These are phyloP conservation scores for Pogonognathellus flavescens DNA, from an alignment of 1,140 invertebrate genomes.

Conservation along the genomic window DNA sequence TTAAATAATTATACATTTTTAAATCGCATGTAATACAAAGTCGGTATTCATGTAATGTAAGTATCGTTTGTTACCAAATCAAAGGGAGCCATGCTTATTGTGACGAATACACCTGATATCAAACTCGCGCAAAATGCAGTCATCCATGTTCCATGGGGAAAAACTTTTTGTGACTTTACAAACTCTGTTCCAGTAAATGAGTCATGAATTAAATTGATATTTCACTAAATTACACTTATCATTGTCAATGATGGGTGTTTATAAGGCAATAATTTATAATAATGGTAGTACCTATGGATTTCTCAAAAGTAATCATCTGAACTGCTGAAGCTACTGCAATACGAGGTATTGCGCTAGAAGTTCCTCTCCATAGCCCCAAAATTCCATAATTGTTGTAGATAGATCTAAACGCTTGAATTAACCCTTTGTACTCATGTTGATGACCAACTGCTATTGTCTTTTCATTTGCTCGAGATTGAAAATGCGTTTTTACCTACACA, in stretches of 20 bases:
- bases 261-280: too few species aligned
- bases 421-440: conserved; percentile 84
- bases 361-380: conserved; percentile 83
- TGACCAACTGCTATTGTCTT: conserved; percentile 86
- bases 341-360: conserved; percentile 81
- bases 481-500: conserved; percentile 83
- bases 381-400: conserved; percentile 81
- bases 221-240: not conserved
- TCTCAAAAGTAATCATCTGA: conserved; percentile 75
- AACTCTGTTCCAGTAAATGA: conserved; percentile 52
- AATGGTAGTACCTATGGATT: conserved; percentile 57
- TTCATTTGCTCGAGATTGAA: conserved; percentile 83
- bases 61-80: conserved; percentile 87
- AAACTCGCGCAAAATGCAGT: conserved; percentile 81
- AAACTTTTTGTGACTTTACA: conserved; percentile 39
- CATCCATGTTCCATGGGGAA: conserved; percentile 71
- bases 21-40: too few species aligned
- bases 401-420: conserved; percentile 77
- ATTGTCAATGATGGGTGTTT: not conserved
- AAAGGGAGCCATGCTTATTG: conserved; percentile 87
- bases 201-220: not conserved
- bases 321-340: conserved; percentile 86
- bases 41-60: too few species aligned
- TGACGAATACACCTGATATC: conserved; percentile 84
- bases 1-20: too few species aligned